A percentile compares a stretch with the other conserved stretches of the same genome.
Conservation (phyloP, 2,888 invertebrate genomes). For the Bombylius discolor region DNA sequence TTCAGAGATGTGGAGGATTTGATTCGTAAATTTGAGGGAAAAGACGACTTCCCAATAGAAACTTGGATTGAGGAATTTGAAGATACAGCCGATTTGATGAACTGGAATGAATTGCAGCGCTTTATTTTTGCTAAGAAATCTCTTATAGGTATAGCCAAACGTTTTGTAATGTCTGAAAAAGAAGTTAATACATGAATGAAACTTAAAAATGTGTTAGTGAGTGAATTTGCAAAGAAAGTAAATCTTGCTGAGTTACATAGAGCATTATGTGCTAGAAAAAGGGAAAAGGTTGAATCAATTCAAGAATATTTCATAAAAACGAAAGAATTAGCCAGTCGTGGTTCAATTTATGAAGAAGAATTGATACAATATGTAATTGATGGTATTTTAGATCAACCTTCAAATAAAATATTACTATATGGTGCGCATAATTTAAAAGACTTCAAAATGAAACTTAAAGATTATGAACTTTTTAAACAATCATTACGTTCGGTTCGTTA, state of each 20-base stretch:
- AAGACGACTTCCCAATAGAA: background rate
- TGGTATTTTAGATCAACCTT: too few species aligned
- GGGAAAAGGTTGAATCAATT: background rate
- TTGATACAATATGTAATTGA: background rate
- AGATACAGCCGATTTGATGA: background rate
- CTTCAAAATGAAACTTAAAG: too few species aligned
- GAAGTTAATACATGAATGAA: background rate
- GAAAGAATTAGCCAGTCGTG: background rate
- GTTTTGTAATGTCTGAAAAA: background rate
- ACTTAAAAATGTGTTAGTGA: background rate
- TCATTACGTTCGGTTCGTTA: too few species aligned
- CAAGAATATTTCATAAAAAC: background rate
- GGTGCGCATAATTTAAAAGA: too few species aligned
- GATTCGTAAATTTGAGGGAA: background rate
- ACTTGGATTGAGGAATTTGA: background rate
- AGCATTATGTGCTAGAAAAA: background rate
- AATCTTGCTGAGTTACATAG: background rate
- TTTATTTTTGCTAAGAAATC: constrained; percentile 2
- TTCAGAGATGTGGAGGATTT: background rate
- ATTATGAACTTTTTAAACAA: too few species aligned
- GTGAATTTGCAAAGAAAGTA: background rate
- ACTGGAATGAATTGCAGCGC: background rate
- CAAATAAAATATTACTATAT: too few species aligned
- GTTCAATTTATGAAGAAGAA: background rate
- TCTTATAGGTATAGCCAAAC: background rate